Evolutionary conservation across 2,113 vertebrate species (phyloP).

Genomic region (Orientallactaga bullata): DNA sequence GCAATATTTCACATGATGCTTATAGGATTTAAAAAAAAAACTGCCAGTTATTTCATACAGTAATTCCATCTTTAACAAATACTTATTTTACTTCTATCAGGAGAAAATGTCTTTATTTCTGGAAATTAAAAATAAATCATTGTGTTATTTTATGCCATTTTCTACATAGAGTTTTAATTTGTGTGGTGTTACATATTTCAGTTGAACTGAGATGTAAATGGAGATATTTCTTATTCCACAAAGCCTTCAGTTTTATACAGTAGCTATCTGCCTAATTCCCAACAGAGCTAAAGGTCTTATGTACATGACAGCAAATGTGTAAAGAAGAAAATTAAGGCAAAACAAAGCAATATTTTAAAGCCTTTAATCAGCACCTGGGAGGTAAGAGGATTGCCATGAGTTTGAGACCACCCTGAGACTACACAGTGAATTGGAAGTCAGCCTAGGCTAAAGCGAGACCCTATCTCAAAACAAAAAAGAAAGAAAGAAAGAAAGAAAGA

Average conservation of each 20-base stretch:
- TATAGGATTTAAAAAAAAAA: background rate
- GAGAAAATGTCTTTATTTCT: conserved; percentile 24
- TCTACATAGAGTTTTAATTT: background rate
- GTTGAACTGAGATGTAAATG: conserved; percentile 5
- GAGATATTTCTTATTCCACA: background rate
- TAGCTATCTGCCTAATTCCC: background rate
- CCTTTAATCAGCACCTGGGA: too few relatives aligned
- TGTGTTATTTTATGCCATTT: background rate
- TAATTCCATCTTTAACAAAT: background rate
- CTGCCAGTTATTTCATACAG: too few relatives aligned
- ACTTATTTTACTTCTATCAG: background rate
- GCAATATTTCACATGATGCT: background rate
- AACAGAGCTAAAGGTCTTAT: background rate
- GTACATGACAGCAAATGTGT: background rate
- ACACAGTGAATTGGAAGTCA: too few relatives aligned
- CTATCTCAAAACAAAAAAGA: too few relatives aligned
- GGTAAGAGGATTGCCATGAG: too few relatives aligned
- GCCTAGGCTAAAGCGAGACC: too few relatives aligned
- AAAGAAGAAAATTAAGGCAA: background rate
- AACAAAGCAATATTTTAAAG: background rate
- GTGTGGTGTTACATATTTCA: background rate
- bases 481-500: too few relatives aligned
- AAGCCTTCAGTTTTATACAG: background rate
- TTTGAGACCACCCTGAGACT: too few relatives aligned
- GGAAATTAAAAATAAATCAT: background rate